Conservation (phyloP, 2,888 invertebrate species). For the Silvanus unidentatus region DNA sequence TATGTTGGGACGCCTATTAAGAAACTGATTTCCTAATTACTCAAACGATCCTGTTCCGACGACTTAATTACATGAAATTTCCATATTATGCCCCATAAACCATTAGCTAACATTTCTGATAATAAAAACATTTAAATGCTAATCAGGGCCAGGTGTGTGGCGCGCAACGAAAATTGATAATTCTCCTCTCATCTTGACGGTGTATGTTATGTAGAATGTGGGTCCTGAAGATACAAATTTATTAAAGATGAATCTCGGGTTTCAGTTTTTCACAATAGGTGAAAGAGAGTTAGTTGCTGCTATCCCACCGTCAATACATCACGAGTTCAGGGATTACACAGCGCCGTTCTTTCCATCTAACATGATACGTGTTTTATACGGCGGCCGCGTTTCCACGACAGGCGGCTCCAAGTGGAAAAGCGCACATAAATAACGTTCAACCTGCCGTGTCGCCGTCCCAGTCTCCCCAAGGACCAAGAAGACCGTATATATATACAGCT, state of each 20-base stretch:
- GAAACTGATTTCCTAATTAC: constrained; percentile 39
- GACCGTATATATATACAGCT: no score
- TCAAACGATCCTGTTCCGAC: constrained; percentile 32
- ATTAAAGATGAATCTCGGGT: no score
- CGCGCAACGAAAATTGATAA: no score
- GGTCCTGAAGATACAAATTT: no score
- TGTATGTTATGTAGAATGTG: no score
- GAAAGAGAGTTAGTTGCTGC: not conserved
- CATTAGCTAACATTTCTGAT: no score
- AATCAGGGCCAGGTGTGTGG: no score
- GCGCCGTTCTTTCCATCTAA: constrained; percentile 37
- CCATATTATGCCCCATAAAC: constrained; percentile 4
- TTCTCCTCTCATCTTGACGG: no score
- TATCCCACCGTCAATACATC: constrained; percentile 38
- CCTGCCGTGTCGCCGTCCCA: constrained; percentile 38
- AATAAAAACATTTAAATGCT: no score
- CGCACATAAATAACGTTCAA: constrained; percentile 48
- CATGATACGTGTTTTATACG: constrained; percentile 45
- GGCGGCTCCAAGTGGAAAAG: constrained; percentile 43
- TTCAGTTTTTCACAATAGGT: not conserved
- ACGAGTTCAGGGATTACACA: constrained; percentile 42
- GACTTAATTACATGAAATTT: constrained; percentile 10
- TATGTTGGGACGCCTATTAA: constrained; percentile 37
- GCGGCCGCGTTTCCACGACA: constrained; percentile 36
- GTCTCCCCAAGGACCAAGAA: constrained; percentile 26